Percentiles rank a stretch among this genome's conserved stretches.
Conservation (phyloP, 2,888 invertebrate genomes). For the Odontocerum albicorne region DNA sequence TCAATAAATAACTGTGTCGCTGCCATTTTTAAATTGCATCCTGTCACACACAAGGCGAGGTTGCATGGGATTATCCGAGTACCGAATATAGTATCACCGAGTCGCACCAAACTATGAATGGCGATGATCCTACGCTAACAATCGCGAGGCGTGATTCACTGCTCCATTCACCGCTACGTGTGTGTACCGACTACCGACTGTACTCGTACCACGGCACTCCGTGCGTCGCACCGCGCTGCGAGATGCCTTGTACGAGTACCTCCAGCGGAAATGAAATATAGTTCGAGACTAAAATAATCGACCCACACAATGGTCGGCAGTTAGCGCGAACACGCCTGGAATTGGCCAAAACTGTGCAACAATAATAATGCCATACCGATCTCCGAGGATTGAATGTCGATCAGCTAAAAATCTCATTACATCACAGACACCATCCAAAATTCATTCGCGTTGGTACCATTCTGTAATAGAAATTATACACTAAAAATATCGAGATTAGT, state of each 20-base stretch:
- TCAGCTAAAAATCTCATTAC: no score
- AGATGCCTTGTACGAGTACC: conserved; percentile 15
- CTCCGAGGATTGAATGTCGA: no score
- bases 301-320: conserved; percentile 6
- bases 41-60: conserved; percentile 6
- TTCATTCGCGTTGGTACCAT: no score
- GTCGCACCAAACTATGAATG: conserved; percentile 25
- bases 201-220: no score
- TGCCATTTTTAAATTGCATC: conserved; percentile 11
- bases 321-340: neutral
- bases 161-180: conserved; percentile 34
- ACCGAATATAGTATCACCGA: conserved; percentile 14
- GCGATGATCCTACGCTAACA: conserved; percentile 24
- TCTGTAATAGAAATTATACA: no score
- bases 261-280: conserved; percentile 13
- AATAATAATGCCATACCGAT: no score
- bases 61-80: neutral
- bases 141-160: conserved; percentile 22
- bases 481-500: no score
- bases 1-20: conserved; percentile 5
- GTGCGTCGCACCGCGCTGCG: conserved; percentile 36
- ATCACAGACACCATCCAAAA: no score
- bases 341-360: no score
- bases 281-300: conserved; percentile 16
- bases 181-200: no score